These are phyloP conservation scores for Bhutanitis thaidina DNA, from an alignment of 2,888 invertebrate species.

Conservation along the genomic window DNA sequence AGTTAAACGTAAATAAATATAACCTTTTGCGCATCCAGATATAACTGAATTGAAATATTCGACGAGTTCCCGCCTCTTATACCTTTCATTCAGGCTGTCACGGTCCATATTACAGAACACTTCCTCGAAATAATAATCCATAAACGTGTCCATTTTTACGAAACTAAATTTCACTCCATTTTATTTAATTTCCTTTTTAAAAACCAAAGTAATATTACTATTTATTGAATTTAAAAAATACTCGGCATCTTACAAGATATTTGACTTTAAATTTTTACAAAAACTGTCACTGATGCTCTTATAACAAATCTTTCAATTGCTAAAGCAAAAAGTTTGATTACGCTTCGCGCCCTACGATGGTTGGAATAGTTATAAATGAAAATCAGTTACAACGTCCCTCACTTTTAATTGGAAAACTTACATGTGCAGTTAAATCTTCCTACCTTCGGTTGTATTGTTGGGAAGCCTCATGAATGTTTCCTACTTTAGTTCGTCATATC, in stretches of 20 bases:
- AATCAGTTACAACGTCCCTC: conserved; percentile 41
- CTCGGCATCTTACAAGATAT: background rate
- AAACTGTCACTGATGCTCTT: background rate
- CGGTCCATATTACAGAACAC: conserved; percentile 86
- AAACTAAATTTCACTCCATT: background rate
- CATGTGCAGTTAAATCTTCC: conserved; percentile 60
- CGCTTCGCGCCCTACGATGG: conserved; percentile 6
- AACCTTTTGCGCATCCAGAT: conserved; percentile 84
- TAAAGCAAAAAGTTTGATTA: background rate
- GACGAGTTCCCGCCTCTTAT: conserved; percentile 85
- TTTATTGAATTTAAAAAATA: background rate
- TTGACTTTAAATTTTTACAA: background rate
- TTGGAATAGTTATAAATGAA: conserved; percentile 35
- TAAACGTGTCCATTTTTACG: conserved; percentile 84
- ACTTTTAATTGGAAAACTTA: conserved; percentile 41
- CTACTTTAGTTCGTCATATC: background rate
- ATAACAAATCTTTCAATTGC: too few species aligned
- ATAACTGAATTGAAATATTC: conserved; percentile 90
- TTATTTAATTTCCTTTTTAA: too few species aligned
- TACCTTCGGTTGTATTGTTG: conserved; percentile 39
- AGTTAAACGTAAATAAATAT: too few species aligned
- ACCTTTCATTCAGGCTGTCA: conserved; percentile 85
- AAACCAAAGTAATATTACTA: background rate
- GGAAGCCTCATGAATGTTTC: conserved; percentile 35
- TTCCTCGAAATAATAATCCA: conserved; percentile 89